Base-by-base conservation (phyloP, 2,113 vertebrate species). In the Xiphophorus couchianus region DNA sequence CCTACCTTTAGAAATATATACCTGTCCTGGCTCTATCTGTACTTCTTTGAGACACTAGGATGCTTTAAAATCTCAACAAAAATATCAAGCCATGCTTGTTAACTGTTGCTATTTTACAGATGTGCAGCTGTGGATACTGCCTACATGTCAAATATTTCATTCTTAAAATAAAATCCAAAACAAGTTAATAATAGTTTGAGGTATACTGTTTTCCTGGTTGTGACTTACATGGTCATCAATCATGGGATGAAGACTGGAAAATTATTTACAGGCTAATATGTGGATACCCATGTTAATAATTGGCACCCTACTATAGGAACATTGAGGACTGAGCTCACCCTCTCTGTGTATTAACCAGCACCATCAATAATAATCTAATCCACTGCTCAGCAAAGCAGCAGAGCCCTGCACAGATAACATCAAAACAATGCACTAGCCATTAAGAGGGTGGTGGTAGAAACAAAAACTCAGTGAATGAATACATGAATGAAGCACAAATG, bases 331-430 rank as follows among this genome's bases (percentile, higher is more conserved):
- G 77, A 54, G 74, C 81, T 85, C 54, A 58, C 19, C 74, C 42
- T 60, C 29, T n/a, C 29, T 67, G 73, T 60, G 54, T 58, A 63
- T 79, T 28, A 39, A 63, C 44, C 58, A 60, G 64, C 71, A 48
- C 69, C 58, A 74, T 84, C 51, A 58, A 58, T 58, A 58, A 58
- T 58, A 58, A 58, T 58, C 51, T 11, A 58, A 58, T n/a, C 51
- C 25, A 54, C 48, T 54, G 48, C 19, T 25, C 48, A 58, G 25
- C 51, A 58, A 66, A 15, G 25, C 5, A 39, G 4, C 42, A 1
- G 33, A 39, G 51, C 39, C 62, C 30, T n/a, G 28, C 71, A 71
- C 61, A 82, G 86, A 88, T 87, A 84, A 64, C 87, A 83, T 88
- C 86, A 77, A 62, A 76, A 42, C 64, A 42, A 68, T 12, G 35